These are phyloP conservation scores for Rhipidura dahli DNA, from an alignment of 2,113 vertebrate species.

Conservation along the genomic window DNA sequence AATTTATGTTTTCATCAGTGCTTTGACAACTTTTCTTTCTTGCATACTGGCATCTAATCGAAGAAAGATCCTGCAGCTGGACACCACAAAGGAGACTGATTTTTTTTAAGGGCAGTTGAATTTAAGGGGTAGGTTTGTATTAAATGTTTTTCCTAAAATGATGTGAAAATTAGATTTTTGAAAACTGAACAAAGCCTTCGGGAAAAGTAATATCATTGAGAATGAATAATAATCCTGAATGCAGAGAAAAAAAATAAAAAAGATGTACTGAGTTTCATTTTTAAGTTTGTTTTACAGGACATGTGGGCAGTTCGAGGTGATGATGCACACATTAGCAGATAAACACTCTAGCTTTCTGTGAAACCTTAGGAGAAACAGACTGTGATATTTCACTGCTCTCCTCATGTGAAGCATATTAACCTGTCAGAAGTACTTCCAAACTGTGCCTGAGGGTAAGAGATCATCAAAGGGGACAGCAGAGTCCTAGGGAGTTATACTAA, in stretches of 20 bases:
- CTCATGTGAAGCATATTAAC: neutral
- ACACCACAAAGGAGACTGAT: neutral
- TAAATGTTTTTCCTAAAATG: neutral
- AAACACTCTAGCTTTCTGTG: neutral
- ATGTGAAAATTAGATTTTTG: neutral
- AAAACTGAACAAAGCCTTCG: neutral
- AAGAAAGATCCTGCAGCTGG: neutral
- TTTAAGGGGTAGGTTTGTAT: neutral
- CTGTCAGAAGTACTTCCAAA: slow-evolving; percentile 22
- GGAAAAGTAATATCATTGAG: neutral
- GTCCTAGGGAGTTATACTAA: slow-evolving; percentile 2
- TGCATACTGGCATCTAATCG: neutral
- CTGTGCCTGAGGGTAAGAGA: neutral
- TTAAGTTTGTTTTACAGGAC: neutral
- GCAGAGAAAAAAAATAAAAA: neutral
- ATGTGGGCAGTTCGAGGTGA: neutral
- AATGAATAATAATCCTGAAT: neutral
- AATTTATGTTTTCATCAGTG: neutral
- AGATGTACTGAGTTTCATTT: neutral
- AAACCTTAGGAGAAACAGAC: neutral
- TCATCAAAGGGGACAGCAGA: neutral
- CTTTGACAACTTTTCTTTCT: neutral
- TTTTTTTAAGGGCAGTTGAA: neutral
- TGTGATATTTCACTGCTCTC: neutral
- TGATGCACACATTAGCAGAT: neutral